These are phyloP conservation scores for Dysidea cf. avara DNA, from an alignment of 37 sponge, comb jelly and placozoan genomes.

Conservation along the genomic window DNA sequence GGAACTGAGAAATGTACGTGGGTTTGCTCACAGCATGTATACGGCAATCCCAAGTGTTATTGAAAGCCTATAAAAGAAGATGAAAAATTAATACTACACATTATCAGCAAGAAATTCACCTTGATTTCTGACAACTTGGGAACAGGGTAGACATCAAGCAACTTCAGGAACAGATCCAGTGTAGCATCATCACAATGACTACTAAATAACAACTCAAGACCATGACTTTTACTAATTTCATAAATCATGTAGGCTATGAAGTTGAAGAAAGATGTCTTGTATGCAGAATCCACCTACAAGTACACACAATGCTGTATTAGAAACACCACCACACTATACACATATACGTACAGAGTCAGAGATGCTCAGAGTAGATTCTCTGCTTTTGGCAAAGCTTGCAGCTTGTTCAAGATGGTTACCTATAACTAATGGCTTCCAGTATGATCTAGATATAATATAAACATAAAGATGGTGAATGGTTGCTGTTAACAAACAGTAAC, in stretches of 20 bases:
- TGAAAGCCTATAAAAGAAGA: too few species aligned
- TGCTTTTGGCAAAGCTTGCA: slow-evolving; percentile 35
- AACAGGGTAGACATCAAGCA: slow-evolving; percentile 36
- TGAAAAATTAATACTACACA: slow-evolving; percentile 14
- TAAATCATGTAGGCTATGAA: slow-evolving; percentile 78
- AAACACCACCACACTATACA: too few species aligned
- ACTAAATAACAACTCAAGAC: slow-evolving; percentile 65
- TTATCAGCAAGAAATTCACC: neutral
- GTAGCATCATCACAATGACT: slow-evolving; percentile 7
- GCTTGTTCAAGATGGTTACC: slow-evolving; percentile 67
- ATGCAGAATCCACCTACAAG: slow-evolving; percentile 31
- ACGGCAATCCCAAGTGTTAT: slow-evolving; percentile 30
- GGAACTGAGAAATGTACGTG: slow-evolving; percentile 32
- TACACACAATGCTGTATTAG: neutral
- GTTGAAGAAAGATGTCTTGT: slow-evolving; percentile 76
- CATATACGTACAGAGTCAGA: slow-evolving; percentile 67
- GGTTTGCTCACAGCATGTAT: neutral
- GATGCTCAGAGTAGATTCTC: slow-evolving; percentile 60
- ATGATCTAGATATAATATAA: slow-evolving; percentile 24
- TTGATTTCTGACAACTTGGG: slow-evolving; percentile 67
- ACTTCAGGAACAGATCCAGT: slow-evolving; percentile 46
- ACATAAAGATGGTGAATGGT: too few species aligned
- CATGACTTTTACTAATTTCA: slow-evolving; percentile 66
- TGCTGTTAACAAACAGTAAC: too few species aligned
- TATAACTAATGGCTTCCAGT: slow-evolving; percentile 78